These are phyloP conservation scores for Microtus ochrogaster DNA, from an alignment of 2,113 vertebrate species.

Conservation along the genomic window DNA sequence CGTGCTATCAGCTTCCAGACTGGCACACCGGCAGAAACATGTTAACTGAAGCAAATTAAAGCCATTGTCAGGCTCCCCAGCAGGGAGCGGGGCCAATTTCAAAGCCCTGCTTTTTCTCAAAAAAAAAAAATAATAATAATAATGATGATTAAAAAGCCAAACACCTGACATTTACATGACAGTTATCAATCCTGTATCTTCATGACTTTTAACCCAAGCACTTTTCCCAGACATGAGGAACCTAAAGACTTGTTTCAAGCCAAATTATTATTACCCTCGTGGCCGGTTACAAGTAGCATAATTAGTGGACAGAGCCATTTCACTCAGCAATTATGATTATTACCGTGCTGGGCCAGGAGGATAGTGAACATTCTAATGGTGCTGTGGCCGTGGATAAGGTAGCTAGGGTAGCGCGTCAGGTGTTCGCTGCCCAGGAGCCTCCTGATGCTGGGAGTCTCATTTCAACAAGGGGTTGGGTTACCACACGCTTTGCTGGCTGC, in stretches of 20 bases:
- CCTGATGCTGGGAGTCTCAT: constrained; percentile 60
- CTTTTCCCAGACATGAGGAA: background rate
- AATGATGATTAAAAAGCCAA: background rate
- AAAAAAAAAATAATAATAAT: background rate
- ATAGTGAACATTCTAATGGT: background rate
- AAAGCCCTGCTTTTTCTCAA: background rate
- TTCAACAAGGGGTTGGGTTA: constrained; percentile 73
- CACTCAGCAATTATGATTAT: constrained; percentile 38
- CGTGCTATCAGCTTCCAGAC: constrained; percentile 60
- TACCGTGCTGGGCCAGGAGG: background rate
- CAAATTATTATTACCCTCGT: constrained; percentile 7
- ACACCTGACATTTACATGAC: constrained; percentile 18
- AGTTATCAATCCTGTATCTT: background rate
- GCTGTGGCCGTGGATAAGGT: constrained; percentile 61
- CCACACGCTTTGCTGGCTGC: constrained; percentile 51
- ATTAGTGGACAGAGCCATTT: constrained; percentile 25
- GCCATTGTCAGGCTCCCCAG: background rate
- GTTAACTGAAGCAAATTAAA: constrained; percentile 65
- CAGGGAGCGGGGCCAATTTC: constrained; percentile 5
- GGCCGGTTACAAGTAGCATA: background rate
- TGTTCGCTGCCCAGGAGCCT: constrained; percentile 73
- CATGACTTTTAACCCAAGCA: background rate
- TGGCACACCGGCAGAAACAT: constrained; percentile 59
- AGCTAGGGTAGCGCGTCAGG: constrained; percentile 78
- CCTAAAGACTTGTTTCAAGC: background rate